These are phyloP conservation scores for Agonopterix heracliana DNA, from an alignment of 2,888 invertebrate genomes.

Conservation along the genomic window DNA sequence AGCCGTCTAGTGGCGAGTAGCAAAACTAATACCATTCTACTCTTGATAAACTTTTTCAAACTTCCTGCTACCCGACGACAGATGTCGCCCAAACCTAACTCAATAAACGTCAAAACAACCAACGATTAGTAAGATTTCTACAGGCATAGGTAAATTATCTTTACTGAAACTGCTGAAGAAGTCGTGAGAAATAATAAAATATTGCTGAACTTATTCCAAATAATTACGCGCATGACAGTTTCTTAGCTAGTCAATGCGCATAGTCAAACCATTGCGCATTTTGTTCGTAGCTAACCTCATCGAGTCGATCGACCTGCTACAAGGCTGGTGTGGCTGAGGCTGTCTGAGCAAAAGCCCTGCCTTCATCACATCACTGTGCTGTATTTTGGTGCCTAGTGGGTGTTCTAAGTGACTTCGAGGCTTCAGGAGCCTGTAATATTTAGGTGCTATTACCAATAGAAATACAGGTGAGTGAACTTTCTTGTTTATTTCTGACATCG, in stretches of 20 bases:
- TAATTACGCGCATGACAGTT: conserved; percentile 59
- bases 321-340: conserved; percentile 23
- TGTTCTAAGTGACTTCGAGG: conserved; percentile 61
- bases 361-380: conserved; percentile 44
- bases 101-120: not conserved
- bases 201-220: not conserved
- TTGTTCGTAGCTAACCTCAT: conserved; percentile 56
- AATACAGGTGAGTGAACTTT: conserved; percentile 48
- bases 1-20: too few relatives aligned
- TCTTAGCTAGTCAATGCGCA: conserved; percentile 64
- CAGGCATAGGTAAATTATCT: too few relatives aligned
- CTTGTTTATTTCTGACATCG: not conserved
- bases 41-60: too few relatives aligned
- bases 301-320: conserved; percentile 58
- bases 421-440: conserved; percentile 41
- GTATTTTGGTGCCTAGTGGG: conserved; percentile 67
- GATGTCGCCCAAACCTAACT: not conserved
- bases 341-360: conserved; percentile 49
- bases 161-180: too few relatives aligned
- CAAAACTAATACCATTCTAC: too few relatives aligned
- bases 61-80: not conserved
- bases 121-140: not conserved
- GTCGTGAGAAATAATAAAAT: too few relatives aligned
- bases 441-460: conserved; percentile 47
- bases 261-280: conserved; percentile 75